Conservation (phyloP, 2,888 invertebrate species). For the Oscheius myriophilus region DNA sequence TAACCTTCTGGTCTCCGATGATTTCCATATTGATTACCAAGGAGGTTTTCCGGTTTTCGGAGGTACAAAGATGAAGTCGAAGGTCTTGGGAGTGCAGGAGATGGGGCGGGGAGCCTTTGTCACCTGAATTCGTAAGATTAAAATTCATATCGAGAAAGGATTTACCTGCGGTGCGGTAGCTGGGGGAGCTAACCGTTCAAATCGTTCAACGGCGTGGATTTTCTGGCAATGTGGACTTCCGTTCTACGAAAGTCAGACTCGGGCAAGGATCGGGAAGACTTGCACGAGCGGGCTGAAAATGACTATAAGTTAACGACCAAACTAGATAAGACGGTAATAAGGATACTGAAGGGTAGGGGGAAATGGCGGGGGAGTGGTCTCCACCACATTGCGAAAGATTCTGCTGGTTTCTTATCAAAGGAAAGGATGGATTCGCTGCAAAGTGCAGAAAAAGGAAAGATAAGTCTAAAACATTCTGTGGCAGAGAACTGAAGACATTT, state of each 20-base stretch:
- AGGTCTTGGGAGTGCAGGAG: constrained; percentile 7
- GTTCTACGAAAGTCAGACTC: constrained; percentile 1
- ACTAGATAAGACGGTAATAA: no score
- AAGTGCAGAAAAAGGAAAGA: no score
- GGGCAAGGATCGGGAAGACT: constrained; percentile 4
- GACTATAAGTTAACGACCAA: neutral
- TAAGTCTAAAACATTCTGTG: no score
- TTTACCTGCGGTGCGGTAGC: constrained; percentile 32
- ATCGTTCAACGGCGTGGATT: constrained; percentile 40
- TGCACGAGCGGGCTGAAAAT: constrained; percentile 23
- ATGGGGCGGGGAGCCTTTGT: constrained; percentile 17
- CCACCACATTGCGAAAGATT: no score
- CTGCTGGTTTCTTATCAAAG: no score
- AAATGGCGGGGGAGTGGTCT: no score
- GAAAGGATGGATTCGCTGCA: no score
- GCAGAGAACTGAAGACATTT: no score
- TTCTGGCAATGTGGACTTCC: constrained; percentile 44
- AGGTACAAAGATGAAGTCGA: constrained; percentile 39
- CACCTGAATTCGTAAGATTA: constrained; percentile 1
- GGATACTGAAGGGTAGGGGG: no score
- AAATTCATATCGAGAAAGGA: neutral
- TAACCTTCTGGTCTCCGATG: constrained; percentile 50
- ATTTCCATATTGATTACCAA: constrained; percentile 44
- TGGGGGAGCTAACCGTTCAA: constrained; percentile 49
- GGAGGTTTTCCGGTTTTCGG: constrained; percentile 46